Base-by-base conservation (phyloP, 2,888 invertebrate genomes). In the Pogonocherus hispidulus region DNA sequence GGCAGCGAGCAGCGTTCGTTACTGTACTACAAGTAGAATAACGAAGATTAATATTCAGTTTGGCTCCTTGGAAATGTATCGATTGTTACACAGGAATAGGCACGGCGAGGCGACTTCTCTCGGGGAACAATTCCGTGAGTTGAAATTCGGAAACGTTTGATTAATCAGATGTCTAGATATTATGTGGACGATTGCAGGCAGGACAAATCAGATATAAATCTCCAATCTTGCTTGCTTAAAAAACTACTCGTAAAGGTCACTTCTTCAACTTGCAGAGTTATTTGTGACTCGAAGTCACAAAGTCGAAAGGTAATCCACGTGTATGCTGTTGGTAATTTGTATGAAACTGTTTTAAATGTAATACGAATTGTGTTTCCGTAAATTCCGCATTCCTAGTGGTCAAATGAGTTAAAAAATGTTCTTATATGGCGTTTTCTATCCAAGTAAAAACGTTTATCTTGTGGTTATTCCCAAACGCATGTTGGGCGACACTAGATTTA, bases 11-110 rank as follows among this genome's bases (percentile, higher is more conserved):
- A 74, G 77, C 76, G 76, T 79, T 79, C 79, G 79, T 80, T 80
- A 79, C 78, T 69, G 77, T 74, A 77, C 79, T 72, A 80, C 79
- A 78, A 79, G 77, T 74, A 76, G 73, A 76, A 77, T 79, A 80
- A 80, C 78, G 80, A 80, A 80, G 80, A 80, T 80, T 80, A 80
- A 80, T 80, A 80, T 77, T 74, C 73, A 73, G 74, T 76, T 74
- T 72, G 72, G 74, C 74, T 73, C 70, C 72, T 70, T 69, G 73
- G 70, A 75, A 59, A 41, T 59, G 59, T 47, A 49, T 59, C 59
- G 59, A 59, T 59, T 59, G 59, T 59, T 59, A 59, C 59, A 14
- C 18, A 19, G 32, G 32, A 6, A 18, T 59, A 27, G 59, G 19
- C 47, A 23, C 47, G 27, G 27, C 8, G 27, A 22, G 23, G 27